These are phyloP conservation scores for Leucopsar rothschildi DNA, from an alignment of 2,113 vertebrate species.

Conservation along the genomic window DNA sequence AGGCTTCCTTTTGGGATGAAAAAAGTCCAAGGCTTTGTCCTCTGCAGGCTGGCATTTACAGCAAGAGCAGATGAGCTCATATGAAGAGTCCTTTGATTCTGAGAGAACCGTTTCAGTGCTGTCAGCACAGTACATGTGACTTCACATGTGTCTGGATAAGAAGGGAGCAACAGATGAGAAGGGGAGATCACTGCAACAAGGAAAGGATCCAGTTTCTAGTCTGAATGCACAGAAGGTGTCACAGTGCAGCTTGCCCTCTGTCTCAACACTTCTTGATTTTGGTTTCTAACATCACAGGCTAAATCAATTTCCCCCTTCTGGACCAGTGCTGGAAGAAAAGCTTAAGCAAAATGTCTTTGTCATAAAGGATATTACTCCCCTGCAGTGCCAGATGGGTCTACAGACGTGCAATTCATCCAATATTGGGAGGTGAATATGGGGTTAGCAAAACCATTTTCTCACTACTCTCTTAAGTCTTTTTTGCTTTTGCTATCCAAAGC, in stretches of 20 bases:
- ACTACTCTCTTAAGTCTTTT: neutral
- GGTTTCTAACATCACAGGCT: conserved; percentile 9
- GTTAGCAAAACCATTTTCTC: conserved; percentile 49
- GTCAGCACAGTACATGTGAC: conserved; percentile 43
- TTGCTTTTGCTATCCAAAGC: neutral
- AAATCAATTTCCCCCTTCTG: conserved; percentile 29
- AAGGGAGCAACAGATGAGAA: conserved; percentile 20
- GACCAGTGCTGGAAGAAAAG: conserved; percentile 9
- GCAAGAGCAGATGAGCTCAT: conserved; percentile 17
- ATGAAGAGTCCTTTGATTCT: conserved; percentile 61
- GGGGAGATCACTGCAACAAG: conserved; percentile 18
- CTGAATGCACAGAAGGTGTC: neutral
- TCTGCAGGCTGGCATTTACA: conserved; percentile 51
- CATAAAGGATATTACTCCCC: conserved; percentile 30
- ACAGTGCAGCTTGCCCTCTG: neutral
- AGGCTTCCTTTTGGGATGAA: conserved; percentile 17
- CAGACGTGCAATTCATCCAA: conserved; percentile 27
- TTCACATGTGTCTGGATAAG: neutral
- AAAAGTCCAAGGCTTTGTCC: conserved; percentile 12
- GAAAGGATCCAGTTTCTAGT: conserved; percentile 17
- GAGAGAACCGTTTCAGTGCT: conserved; percentile 65
- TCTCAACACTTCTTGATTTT: conserved; percentile 2
- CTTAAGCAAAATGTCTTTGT: conserved; percentile 34
- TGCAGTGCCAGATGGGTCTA: neutral
- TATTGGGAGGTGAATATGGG: conserved; percentile 2